Evolutionary conservation across 1,140 invertebrate genomes (phyloP), one percentile per base, ranked within the genome.

Genomic region (Drosophila miranda): DNA sequence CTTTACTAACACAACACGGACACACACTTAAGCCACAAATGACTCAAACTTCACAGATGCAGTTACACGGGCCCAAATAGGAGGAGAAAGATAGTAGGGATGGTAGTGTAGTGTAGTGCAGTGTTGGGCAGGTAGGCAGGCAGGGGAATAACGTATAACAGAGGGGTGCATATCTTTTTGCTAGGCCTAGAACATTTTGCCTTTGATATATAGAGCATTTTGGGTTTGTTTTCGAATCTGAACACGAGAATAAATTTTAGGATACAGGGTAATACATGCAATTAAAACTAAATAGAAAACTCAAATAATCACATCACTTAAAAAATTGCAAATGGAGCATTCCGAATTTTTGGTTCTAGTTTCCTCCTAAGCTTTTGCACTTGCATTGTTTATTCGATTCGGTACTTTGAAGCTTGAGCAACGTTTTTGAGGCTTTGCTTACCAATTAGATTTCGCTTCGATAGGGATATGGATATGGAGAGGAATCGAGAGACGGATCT

Each of bases 191-290:
- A 78, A 77, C 73, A 67, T 62, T 84, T 86, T 74, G 78, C 78
- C 75, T 81, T 81, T 61, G 34, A 49, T 42, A 56, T 68, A 79
- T 68, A 38, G 11, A 68, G 78, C 68, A 67, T 87, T 84, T 75
- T 72, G 42, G 48, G 38, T 75, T 76, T 75, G 34, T 50, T 51
- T 78, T 75, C 21, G 48, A 77, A 83, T 69, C 64, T 58, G 55
- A 75, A 78, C 82, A 81, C 74, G 63, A 55, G 56, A 75, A 83
- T 62, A 84, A 74, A 75, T 89, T 74, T 89, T 90, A 90, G 89
- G 89, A 90, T 86, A 90, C 89, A 90, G 89, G 89, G 89, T 90
- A 90, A 88, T 77, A 69, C 72, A 90, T 90, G 81, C 89, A 90
- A 89, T 82, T 90, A 90, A 81, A 77, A 66, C 45, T 69, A 63